Percentiles rank a stretch among this genome's conserved stretches.
Evolutionary conservation across 2,113 vertebrate species (phyloP).

Genomic region (Cyphomyrus plagiostoma): DNA sequence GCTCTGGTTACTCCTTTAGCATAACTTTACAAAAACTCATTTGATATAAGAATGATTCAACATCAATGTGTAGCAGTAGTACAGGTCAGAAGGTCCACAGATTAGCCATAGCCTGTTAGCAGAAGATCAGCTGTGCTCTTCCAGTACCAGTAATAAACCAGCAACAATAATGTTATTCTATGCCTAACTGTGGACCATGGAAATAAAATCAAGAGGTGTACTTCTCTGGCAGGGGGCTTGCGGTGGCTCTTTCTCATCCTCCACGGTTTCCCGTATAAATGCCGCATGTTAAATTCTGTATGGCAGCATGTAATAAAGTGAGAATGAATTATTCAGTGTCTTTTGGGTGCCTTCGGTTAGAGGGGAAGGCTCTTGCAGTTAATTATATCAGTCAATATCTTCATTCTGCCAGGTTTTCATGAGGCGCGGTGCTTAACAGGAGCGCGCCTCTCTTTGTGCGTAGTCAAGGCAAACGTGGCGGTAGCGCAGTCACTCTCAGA

Average conservation of each 20-base stretch:
- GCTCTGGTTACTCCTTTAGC: not conserved
- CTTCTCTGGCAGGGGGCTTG: not conserved
- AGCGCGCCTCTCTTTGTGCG: not conserved
- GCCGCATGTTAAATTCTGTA: conserved; percentile 32
- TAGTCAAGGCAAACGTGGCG: not conserved
- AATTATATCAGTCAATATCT: conserved; percentile 37
- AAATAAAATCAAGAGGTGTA: not conserved
- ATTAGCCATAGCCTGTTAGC: not conserved
- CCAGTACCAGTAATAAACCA: not conserved
- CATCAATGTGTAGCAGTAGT: not conserved
- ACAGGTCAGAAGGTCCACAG: not conserved
- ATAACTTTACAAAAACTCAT: not conserved
- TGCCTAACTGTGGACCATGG: not conserved
- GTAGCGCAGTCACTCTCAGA: not conserved
- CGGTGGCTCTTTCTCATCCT: conserved; percentile 14
- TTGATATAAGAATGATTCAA: not conserved
- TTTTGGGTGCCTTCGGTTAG: conserved; percentile 32
- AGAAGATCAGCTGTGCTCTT: not conserved
- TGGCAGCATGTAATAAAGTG: conserved; percentile 41
- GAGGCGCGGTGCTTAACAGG: conserved; percentile 12
- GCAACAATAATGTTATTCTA: not conserved
- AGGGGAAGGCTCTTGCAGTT: conserved; percentile 29
- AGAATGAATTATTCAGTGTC: conserved; percentile 43
- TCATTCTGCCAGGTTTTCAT: conserved; percentile 22
- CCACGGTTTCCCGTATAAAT: conserved; percentile 15